These are phyloP conservation scores for Lagothrix lagotricha DNA, from an alignment of 2,797 vertebrate species.

Conservation along the genomic window DNA sequence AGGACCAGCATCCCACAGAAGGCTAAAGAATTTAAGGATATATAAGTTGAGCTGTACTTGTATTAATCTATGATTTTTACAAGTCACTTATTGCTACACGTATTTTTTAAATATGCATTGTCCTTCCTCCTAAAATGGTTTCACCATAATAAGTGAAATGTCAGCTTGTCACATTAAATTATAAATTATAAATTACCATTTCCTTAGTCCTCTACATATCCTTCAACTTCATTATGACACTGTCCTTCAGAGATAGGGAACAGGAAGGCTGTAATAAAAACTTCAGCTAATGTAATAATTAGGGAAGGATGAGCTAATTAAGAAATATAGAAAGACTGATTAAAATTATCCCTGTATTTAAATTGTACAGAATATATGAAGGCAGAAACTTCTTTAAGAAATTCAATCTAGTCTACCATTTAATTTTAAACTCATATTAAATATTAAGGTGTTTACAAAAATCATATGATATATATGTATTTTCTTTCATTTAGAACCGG, in stretches of 20 bases:
- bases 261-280: constrained; percentile 47
- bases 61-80: neutral
- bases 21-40: neutral
- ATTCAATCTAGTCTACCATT: neutral
- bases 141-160: constrained; percentile 59
- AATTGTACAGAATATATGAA: neutral
- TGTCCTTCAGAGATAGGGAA: constrained; percentile 22
- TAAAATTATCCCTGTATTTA: constrained; percentile 43
- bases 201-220: neutral
- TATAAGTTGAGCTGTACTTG: neutral
- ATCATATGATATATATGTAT: neutral
- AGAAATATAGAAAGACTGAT: constrained; percentile 37
- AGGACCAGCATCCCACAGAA: neutral
- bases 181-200: constrained; percentile 52
- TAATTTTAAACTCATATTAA: constrained; percentile 37
- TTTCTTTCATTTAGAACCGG: constrained; percentile 6
- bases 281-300: constrained; percentile 54
- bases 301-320: constrained; percentile 56
- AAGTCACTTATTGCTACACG: constrained; percentile 28
- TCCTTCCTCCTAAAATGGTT: neutral
- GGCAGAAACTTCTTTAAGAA: neutral
- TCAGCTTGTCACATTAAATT: constrained; percentile 63
- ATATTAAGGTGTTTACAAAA: neutral
- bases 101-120: neutral
- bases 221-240: neutral